A percentile compares a stretch with the other conserved stretches of the same genome.
Evolutionary conservation across 2,113 vertebrate species (phyloP).

Genomic region (Muntiacus reevesi): DNA sequence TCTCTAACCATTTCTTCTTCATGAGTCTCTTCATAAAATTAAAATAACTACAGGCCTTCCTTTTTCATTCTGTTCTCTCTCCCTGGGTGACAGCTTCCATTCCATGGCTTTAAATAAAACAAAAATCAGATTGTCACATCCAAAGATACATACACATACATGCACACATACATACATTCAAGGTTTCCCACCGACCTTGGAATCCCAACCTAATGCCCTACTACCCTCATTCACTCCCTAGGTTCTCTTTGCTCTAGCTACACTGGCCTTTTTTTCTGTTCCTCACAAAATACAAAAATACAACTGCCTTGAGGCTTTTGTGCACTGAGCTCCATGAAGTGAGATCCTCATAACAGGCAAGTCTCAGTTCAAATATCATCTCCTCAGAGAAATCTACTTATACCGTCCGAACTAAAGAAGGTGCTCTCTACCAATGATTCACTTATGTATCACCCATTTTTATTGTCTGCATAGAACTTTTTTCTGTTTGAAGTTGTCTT

Average conservation of each 20-base stretch:
- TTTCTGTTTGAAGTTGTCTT: neutral
- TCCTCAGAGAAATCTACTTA: neutral
- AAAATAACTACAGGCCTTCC: neutral
- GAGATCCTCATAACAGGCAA: neutral
- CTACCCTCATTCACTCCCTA: too few species aligned
- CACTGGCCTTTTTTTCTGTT: neutral
- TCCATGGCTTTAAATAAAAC: neutral
- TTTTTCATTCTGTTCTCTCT: neutral
- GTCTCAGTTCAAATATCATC: neutral
- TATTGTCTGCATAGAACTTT: neutral
- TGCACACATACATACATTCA: neutral
- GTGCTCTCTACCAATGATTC: neutral
- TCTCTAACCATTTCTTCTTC: neutral
- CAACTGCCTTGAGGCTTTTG: neutral
- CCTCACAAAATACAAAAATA: neutral
- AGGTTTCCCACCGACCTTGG: neutral
- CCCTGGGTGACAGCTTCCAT: neutral
- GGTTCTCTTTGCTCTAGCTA: too few species aligned
- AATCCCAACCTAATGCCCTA: too few species aligned
- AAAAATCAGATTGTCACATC: neutral
- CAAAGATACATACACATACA: neutral
- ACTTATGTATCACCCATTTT: neutral
- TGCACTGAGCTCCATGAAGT: neutral
- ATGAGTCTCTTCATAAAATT: neutral
- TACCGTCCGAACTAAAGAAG: neutral